Percentiles rank a stretch among this genome's conserved stretches.
These are phyloP conservation scores for Agelas oroides DNA, from an alignment of 37 sponge, comb jelly and placozoan genomes.

Conservation along the genomic window DNA sequence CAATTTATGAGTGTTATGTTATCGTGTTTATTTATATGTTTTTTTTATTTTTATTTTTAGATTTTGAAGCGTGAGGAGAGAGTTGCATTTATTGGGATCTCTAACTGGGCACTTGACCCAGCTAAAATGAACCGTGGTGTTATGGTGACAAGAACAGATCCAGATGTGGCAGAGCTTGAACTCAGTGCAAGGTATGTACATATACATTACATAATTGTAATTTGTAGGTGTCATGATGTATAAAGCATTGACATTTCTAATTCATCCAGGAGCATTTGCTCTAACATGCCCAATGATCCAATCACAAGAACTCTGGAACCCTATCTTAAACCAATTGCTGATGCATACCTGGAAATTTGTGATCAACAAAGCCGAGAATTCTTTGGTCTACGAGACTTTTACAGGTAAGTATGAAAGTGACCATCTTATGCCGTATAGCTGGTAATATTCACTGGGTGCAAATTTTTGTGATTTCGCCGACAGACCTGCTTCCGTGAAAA, in stretches of 20 bases:
- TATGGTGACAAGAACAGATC: conserved; percentile 81
- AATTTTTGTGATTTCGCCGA: no score
- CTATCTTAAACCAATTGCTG: conserved; percentile 31
- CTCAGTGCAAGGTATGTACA: conserved; percentile 51
- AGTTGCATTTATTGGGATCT: conserved; percentile 90
- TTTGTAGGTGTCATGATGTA: no score
- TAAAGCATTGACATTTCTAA: no score
- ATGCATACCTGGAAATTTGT: conserved; percentile 38
- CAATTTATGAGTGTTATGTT: no score
- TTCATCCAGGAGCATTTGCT: conserved; percentile 44
- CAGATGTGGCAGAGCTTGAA: conserved; percentile 67
- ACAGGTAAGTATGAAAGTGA: conserved; percentile 43
- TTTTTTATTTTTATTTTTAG: no score
- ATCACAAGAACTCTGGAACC: conserved; percentile 29
- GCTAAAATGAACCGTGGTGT: conserved; percentile 96
- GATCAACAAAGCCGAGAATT: conserved; percentile 44
- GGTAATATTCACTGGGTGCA: no score
- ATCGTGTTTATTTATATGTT: no score
- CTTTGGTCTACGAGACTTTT: conserved; percentile 87
- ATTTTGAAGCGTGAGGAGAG: conserved; percentile 22
- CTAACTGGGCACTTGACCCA: conserved; percentile 96
- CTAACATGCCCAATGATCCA: conserved; percentile 38
- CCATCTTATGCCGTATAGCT: no score
- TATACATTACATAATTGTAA: no score
- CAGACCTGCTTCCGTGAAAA: no score